Percentiles rank a stretch among this genome's conserved stretches.
These are phyloP conservation scores for Harpegnathos saltator DNA, from an alignment of 1,140 invertebrate genomes.

Conservation along the genomic window DNA sequence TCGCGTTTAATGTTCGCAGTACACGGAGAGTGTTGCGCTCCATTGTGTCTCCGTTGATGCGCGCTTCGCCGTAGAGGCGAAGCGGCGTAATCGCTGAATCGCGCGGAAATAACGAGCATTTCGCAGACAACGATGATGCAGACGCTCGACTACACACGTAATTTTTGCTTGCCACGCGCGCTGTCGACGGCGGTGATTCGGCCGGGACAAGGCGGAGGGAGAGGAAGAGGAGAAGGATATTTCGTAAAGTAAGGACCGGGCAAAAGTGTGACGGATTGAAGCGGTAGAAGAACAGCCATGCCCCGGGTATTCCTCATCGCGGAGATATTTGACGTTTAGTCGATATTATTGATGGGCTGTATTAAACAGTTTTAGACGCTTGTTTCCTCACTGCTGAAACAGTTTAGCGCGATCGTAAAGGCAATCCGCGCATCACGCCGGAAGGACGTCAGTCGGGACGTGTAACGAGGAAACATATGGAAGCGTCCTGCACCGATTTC, in stretches of 20 bases:
- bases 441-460: constrained; percentile 6
- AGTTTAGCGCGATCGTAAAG: constrained; percentile 41
- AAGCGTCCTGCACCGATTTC: no score
- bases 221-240: neutral
- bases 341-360: constrained; percentile 54
- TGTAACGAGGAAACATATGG: neutral
- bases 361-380: constrained; percentile 30
- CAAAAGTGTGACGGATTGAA: constrained; percentile 15
- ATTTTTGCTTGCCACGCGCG: constrained; percentile 8
- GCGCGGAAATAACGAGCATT: constrained; percentile 1
- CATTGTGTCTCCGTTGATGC: neutral
- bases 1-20: neutral
- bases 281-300: neutral
- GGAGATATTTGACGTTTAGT: constrained; percentile 26
- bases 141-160: neutral
- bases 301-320: neutral
- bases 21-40: neutral
- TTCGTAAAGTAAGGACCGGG: neutral
- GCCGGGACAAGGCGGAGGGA: no score
- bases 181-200: neutral
- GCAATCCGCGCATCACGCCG: constrained; percentile 3
- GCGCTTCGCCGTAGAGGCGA: neutral
- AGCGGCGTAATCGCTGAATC: constrained; percentile 10
- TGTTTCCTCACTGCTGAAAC: constrained; percentile 36
- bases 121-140: neutral